A percentile compares a stretch with the other conserved stretches of the same genome.
phyloP scores from a whole-genome alignment of 2,888 invertebrate genomes.

The Carpatolechia fugitivella region DNA sequence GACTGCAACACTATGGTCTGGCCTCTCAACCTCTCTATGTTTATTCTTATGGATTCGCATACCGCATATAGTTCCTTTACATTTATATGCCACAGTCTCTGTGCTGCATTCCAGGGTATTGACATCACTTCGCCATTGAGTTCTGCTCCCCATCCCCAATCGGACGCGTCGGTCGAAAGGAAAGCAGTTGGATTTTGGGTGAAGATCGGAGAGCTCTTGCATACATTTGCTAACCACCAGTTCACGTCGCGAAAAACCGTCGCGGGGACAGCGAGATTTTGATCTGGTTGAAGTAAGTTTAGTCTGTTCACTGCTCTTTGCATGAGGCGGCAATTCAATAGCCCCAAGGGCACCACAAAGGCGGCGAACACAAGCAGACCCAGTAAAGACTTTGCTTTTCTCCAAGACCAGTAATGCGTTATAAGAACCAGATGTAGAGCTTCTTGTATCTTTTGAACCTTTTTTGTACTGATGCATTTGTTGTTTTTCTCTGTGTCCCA shows the following conservation, averaged over 20 bases:
- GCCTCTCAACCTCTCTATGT: not conserved
- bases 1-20: constrained; percentile 20
- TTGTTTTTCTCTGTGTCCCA: constrained; percentile 18
- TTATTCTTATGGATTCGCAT: not conserved
- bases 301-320: constrained; percentile 7
- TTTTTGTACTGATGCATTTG: constrained; percentile 1
- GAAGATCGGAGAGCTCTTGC: constrained; percentile 7
- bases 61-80: constrained; percentile 29
- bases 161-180: constrained; percentile 19
- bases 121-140: constrained; percentile 19
- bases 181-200: constrained; percentile 1
- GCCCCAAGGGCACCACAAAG: constrained; percentile 13
- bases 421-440: not conserved
- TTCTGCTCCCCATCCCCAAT: constrained; percentile 20
- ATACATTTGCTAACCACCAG: constrained; percentile 17
- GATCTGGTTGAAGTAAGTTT: not conserved
- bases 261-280: not conserved
- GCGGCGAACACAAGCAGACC: constrained; percentile 6
- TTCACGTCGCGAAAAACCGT: not conserved
- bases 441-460: not conserved
- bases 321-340: constrained; percentile 1
- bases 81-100: constrained; percentile 28
- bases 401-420: constrained; percentile 7
- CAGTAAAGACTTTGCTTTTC: constrained; percentile 11
- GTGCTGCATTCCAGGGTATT: constrained; percentile 20